These are phyloP conservation scores for Pogonomyrmex barbatus DNA, from an alignment of 1,140 invertebrate species.

Conservation along the genomic window DNA sequence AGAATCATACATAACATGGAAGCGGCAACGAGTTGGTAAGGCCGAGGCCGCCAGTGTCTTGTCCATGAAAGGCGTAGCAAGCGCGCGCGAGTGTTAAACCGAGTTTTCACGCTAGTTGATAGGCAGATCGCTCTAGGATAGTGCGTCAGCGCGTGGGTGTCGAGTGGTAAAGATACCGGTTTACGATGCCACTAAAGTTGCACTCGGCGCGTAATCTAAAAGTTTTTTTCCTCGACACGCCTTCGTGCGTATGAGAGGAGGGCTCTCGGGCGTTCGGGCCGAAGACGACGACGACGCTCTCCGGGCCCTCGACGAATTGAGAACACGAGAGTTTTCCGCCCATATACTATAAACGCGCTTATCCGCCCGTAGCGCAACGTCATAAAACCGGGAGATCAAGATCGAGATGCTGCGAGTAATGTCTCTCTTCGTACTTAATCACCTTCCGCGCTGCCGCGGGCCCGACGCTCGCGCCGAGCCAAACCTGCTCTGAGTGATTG, in stretches of 20 bases:
- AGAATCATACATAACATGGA: conserved; percentile 34
- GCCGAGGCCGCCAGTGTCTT: conserved; percentile 64
- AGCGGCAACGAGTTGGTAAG: conserved; percentile 56
- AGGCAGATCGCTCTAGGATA: conserved; percentile 83
- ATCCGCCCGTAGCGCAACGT: conserved; percentile 44
- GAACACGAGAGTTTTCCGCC: conserved; percentile 69
- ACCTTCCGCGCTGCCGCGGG: conserved; percentile 59
- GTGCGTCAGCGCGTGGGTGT: conserved; percentile 80
- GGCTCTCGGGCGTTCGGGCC: conserved; percentile 49
- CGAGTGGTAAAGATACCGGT: conserved; percentile 83
- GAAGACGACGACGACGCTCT: conserved; percentile 69
- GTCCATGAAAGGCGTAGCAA: conserved; percentile 68
- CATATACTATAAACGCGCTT: conserved; percentile 31
- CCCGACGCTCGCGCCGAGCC: conserved; percentile 5
- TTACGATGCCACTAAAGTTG: conserved; percentile 84
- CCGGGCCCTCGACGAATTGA: conserved; percentile 76
- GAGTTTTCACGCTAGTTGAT: conserved; percentile 81
- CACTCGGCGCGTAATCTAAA: conserved; percentile 80
- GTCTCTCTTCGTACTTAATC: conserved; percentile 70
- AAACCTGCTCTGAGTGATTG: conserved; percentile 47
- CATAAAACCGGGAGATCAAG: conserved; percentile 70
- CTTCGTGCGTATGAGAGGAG: conserved; percentile 70
- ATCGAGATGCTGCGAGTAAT: conserved; percentile 57
- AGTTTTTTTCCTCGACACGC: conserved; percentile 76
- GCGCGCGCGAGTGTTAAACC: conserved; percentile 77